A percentile compares a stretch with the other conserved stretches of the same genome.
Evolutionary conservation across 1,140 invertebrate species (phyloP).

Genomic region (Anthonomus grandis): DNA sequence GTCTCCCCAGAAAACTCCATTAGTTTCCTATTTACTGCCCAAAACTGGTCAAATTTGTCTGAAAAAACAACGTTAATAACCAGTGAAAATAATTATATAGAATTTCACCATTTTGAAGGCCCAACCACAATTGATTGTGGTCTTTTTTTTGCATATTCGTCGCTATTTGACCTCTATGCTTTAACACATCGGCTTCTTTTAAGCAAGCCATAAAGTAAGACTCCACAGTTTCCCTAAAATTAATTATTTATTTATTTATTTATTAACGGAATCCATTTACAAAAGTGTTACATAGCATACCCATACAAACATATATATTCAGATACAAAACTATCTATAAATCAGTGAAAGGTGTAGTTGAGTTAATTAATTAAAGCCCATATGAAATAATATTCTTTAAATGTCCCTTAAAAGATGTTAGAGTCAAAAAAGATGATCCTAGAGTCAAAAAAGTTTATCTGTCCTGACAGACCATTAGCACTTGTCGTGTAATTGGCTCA

Average conservation of each 20-base stretch:
- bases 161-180: constrained; percentile 88
- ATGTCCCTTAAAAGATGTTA: not conserved
- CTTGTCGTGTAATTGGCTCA: too few relatives aligned
- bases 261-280: too few relatives aligned
- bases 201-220: constrained; percentile 91
- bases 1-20: constrained; percentile 79
- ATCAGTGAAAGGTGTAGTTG: too few relatives aligned
- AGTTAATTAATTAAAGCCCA: too few relatives aligned
- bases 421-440: too few relatives aligned
- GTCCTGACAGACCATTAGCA: too few relatives aligned
- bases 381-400: too few relatives aligned
- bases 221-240: constrained; percentile 80
- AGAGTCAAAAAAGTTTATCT: too few relatives aligned
- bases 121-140: constrained; percentile 94
- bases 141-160: constrained; percentile 97
- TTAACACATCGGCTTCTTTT: constrained; percentile 97
- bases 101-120: constrained; percentile 80
- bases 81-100: not conserved
- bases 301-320: too few relatives aligned
- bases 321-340: too few relatives aligned
- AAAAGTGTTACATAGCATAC: too few relatives aligned
- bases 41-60: constrained; percentile 99
- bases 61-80: constrained; percentile 18
- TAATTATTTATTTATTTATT: too few relatives aligned
- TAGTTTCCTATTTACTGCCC: constrained; percentile 91